Conservation (phyloP, 2,113 vertebrate species). For the Argyrosomus japonicus region DNA sequence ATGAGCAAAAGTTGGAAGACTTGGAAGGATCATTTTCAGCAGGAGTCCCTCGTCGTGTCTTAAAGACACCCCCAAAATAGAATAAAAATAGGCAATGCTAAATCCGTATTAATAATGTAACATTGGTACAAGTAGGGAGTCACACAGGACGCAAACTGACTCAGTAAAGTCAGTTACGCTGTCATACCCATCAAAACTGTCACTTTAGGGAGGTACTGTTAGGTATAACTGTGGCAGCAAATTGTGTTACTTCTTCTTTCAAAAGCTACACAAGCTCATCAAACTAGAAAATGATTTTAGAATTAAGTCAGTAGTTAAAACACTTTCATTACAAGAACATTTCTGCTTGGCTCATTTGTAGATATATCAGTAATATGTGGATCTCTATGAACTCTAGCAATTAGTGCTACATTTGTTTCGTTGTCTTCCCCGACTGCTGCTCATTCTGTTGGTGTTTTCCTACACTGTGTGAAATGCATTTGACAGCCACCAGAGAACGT, state of each 20-base stretch:
- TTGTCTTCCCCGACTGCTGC: conserved; percentile 8
- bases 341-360: neutral
- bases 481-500: conserved; percentile 60
- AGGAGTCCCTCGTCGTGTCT: neutral
- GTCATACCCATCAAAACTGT: neutral
- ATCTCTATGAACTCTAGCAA: neutral
- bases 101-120: neutral
- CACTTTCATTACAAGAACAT: neutral
- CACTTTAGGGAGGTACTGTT: neutral
- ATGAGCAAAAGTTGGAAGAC: neutral
- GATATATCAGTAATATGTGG: neutral
- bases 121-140: neutral
- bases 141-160: neutral
- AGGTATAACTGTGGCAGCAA: neutral
- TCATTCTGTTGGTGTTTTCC: conserved; percentile 35
- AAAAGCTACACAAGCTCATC: neutral
- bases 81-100: neutral
- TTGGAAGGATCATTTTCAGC: neutral
- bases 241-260: neutral
- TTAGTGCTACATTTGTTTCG: neutral
- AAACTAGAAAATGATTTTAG: neutral
- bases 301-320: neutral
- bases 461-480: conserved; percentile 39
- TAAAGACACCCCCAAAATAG: neutral
- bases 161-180: neutral